These are phyloP conservation scores for Horisme vitalbata DNA, from an alignment of 2,888 invertebrate genomes.

Conservation along the genomic window DNA sequence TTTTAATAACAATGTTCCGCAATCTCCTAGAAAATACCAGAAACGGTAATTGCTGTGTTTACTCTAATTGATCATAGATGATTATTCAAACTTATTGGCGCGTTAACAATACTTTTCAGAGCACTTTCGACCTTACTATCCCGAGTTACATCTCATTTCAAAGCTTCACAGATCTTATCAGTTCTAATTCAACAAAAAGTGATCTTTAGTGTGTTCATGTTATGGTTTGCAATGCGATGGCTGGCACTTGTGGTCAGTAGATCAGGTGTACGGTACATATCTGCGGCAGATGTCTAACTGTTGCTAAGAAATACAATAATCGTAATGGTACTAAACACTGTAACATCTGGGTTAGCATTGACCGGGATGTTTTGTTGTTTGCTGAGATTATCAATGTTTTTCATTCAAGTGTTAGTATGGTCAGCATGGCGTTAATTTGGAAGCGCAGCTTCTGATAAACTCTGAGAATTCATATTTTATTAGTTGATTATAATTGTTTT, in stretches of 20 bases:
- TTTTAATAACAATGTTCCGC: conserved; percentile 30
- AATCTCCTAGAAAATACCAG: conserved; percentile 29
- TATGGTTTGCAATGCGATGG: conserved; percentile 23
- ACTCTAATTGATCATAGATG: conserved; percentile 37
- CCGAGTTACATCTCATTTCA: conserved; percentile 18
- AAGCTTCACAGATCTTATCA: conserved; percentile 13
- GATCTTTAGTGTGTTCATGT: conserved; percentile 17
- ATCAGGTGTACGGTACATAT: conserved; percentile 54
- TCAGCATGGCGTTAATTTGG: too few species aligned
- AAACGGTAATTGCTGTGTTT: conserved; percentile 36
- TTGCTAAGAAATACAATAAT: conserved; percentile 44
- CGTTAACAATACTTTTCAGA: conserved; percentile 23
- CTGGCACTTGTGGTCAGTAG: conserved; percentile 48
- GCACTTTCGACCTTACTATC: conserved; percentile 14
- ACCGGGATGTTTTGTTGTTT: conserved; percentile 21
- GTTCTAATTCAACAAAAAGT: conserved; percentile 13
- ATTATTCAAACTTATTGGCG: conserved; percentile 32
- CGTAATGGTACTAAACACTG: conserved; percentile 34
- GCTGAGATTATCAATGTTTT: conserved; percentile 6
- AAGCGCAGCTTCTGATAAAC: too few species aligned
- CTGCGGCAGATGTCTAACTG: conserved; percentile 52
- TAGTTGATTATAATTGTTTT: too few species aligned
- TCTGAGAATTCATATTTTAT: too few species aligned
- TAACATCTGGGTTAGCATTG: conserved; percentile 24
- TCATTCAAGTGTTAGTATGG: neutral